Evolutionary conservation across 2,797 vertebrate species (phyloP).

Genomic region (Ceyx erithaca): DNA sequence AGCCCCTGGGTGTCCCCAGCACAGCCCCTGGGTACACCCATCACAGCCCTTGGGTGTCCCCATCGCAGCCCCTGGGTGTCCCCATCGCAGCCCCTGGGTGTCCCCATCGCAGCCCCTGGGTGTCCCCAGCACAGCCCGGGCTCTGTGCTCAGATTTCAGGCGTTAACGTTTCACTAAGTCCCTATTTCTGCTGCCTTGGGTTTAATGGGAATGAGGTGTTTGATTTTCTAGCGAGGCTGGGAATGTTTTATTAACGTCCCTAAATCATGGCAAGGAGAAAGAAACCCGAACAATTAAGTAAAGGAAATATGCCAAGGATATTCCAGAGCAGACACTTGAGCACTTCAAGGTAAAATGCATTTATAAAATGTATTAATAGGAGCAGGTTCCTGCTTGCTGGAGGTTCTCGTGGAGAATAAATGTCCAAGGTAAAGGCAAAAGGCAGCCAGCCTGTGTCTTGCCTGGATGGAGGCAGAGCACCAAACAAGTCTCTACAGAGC

Average conservation of each 20-base stretch:
- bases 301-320: not conserved
- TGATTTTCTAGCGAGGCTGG: not conserved
- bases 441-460: not conserved
- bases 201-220: not conserved
- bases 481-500: not conserved
- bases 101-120: not conserved
- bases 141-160: too few species aligned
- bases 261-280: not conserved
- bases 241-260: not conserved
- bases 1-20: accelerated
- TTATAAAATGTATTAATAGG: not conserved
- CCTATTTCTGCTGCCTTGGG: not conserved
- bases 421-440: not conserved
- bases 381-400: not conserved
- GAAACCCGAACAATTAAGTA: not conserved
- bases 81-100: too few species aligned
- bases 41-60: too few species aligned
- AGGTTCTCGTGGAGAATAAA: not conserved
- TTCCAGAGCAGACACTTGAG: not conserved
- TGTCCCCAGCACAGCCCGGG: accelerated
- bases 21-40: accelerated
- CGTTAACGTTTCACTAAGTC: not conserved
- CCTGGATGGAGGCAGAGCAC: not conserved
- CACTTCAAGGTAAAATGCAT: not conserved
- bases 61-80: accelerated